phyloP scores from a whole-genome alignment of 2,113 vertebrate genomes.

The Chitala chitala region DNA sequence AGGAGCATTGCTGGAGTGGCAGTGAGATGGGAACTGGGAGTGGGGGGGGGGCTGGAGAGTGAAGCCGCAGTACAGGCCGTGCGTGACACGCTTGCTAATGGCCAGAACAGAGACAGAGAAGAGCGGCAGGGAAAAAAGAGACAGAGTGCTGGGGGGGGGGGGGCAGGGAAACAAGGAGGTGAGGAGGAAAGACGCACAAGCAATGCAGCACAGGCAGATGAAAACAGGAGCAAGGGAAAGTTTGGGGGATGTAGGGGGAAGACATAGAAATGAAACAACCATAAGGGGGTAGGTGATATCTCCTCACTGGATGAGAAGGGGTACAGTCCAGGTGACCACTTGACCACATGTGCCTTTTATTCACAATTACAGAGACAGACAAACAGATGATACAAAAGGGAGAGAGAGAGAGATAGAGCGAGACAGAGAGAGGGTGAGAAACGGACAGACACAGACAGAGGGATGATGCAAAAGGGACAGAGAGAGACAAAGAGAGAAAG shows the following conservation, averaged over 20 bases:
- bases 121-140: background rate
- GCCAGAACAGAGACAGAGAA: background rate
- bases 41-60: background rate
- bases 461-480: no score
- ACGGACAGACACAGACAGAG: no score
- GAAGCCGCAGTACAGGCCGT: background rate
- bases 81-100: constrained; percentile 12
- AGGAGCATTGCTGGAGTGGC: background rate
- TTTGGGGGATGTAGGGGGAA: background rate
- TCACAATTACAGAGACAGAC: background rate
- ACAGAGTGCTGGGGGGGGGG: background rate
- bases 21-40: background rate
- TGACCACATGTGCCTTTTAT: background rate
- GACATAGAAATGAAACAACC: no score
- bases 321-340: background rate
- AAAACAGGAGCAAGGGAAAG: background rate
- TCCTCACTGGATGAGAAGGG: background rate
- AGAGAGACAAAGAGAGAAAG: background rate
- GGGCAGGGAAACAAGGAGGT: background rate
- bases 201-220: background rate
- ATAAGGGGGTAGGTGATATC: background rate
- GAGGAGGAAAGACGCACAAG: background rate
- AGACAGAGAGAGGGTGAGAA: no score
- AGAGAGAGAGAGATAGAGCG: background rate
- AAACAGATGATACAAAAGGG: background rate